Base-by-base conservation (phyloP, 2,888 invertebrate species). In the Galerucella nymphaeae region DNA sequence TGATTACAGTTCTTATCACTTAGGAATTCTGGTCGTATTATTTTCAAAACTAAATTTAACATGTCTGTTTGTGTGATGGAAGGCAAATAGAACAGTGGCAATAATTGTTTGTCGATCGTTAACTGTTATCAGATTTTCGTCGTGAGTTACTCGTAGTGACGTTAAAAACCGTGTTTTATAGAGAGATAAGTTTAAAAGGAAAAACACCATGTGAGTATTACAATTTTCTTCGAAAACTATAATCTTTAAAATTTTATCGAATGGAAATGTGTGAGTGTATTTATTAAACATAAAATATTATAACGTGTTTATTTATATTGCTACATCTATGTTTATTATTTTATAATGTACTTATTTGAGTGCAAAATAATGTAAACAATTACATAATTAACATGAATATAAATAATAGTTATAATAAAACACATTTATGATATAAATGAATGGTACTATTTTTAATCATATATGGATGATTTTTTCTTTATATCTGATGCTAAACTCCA, bases 1-100 rank as follows among this genome's bases (percentile, higher is more conserved):
- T 61, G 66, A 66, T 66, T 66, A 66, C 66, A 3, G 42, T 23
- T 30, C 48, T 67, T 67, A 67, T 67, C 67, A 59, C 23, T 59
- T 30, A 30, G 13, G 20, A 59, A 59, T 20, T 13, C 11, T 59
- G 14, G 23, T 57, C 23, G 30, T 38, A 38, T 62, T 62, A 42
- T 62, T 62, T 42, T 41, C 42, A 18, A 41, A 11, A 23, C 23
- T 23, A 23, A 62, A 41, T 62, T 62, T 42, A 41, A 62, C 18
- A 42, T 23, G 13, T 58, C 42, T 42, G 42, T 62, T 38, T 11
- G 18, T 42, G 61, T 20, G 18, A 62, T 42, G 41, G 13, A 62
- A 62, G 16, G 42, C 30, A 30, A 59, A 59, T 30, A 59, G 2
- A 18, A 18, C 58, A 58, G 30, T 14, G 30, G 13, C 58, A 58